Evolutionary conservation across 2,888 invertebrate genomes (phyloP).

Genomic region (Cetonia aurata): DNA sequence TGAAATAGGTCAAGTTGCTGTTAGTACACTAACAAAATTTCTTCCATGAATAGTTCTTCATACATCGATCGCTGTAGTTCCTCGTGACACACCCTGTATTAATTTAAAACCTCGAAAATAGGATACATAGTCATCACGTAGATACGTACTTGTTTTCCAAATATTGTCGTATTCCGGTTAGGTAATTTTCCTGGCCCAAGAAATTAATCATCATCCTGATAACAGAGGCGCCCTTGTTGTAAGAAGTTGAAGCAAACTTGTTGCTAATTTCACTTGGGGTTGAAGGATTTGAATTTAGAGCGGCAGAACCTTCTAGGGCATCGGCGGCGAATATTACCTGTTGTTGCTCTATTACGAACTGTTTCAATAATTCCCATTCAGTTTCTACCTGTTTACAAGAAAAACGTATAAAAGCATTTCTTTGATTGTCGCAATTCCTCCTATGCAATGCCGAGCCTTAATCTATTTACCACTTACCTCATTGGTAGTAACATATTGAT

Average conservation of each 20-base stretch:
- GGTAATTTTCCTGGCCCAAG: constrained; percentile 70
- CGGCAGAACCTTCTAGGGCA: constrained; percentile 70
- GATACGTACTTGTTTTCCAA: constrained; percentile 68
- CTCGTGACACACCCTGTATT: too few species aligned
- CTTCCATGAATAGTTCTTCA: too few species aligned
- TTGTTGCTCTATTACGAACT: constrained; percentile 79
- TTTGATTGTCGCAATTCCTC: neutral
- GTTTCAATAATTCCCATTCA: constrained; percentile 75
- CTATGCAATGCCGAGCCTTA: constrained; percentile 8
- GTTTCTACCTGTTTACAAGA: constrained; percentile 69
- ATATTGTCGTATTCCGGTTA: constrained; percentile 70
- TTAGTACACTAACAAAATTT: too few species aligned
- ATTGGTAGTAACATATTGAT: constrained; percentile 77
- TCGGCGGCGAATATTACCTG: constrained; percentile 75
- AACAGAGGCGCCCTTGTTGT: constrained; percentile 74
- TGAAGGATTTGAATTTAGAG: constrained; percentile 71
- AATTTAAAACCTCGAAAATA: constrained; percentile 41
- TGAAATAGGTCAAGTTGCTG: too few species aligned
- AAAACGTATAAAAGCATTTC: constrained; percentile 51
- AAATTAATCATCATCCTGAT: constrained; percentile 78
- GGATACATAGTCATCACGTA: neutral
- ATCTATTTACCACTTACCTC: constrained; percentile 63
- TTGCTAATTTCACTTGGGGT: constrained; percentile 71
- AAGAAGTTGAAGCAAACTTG: constrained; percentile 77
- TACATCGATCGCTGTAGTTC: too few species aligned